Evolutionary conservation across 2,113 vertebrate genomes (phyloP).

Genomic region (Pangasianodon hypophthalmus): DNA sequence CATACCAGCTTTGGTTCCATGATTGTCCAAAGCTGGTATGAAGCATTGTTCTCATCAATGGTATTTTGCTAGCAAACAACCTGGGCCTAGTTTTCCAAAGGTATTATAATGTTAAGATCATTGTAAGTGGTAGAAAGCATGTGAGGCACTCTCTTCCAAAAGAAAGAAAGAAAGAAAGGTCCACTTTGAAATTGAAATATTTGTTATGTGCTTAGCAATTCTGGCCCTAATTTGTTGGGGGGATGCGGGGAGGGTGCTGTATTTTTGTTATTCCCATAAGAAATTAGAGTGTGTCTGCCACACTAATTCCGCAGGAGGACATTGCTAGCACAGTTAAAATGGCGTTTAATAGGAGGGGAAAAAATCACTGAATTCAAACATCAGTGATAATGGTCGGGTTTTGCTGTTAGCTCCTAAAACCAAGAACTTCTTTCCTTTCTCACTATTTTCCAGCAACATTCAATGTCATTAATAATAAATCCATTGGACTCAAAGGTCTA

Average conservation of each 20-base stretch:
- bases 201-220: not conserved
- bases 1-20: not conserved
- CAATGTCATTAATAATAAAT: not conserved
- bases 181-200: not conserved
- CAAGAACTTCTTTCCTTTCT: not conserved
- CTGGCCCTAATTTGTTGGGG: not conserved
- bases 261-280: not conserved
- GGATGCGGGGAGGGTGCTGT: not conserved
- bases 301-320: no score
- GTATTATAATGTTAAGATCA: not conserved
- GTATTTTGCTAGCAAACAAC: not conserved
- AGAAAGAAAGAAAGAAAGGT: not conserved
- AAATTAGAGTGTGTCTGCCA: not conserved
- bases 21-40: not conserved
- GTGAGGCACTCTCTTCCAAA: not conserved
- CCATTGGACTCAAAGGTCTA: not conserved
- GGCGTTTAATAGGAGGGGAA: not conserved
- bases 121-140: not conserved
- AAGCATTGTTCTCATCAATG: not conserved
- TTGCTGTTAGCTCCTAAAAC: not conserved
- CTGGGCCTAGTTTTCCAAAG: not conserved
- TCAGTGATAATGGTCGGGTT: not conserved
- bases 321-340: not conserved
- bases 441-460: not conserved
- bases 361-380: not conserved